phyloP scores from a whole-genome alignment of 2,888 invertebrate genomes.

The Alentia gelatinosa region DNA sequence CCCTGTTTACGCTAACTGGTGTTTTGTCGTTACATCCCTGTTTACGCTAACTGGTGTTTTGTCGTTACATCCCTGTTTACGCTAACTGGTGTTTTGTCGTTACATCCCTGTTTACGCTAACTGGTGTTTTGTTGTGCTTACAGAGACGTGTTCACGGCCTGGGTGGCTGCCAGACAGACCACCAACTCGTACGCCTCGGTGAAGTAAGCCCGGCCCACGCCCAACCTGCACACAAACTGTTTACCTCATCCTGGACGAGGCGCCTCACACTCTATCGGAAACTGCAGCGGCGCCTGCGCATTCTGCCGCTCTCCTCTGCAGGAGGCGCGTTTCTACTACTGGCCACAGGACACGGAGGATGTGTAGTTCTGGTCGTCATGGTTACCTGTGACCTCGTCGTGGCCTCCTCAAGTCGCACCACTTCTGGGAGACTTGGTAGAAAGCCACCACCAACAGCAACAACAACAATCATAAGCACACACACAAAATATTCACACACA shows the following conservation, averaged over 20 bases:
- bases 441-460: background rate
- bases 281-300: background rate
- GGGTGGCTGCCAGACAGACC: conserved; percentile 91
- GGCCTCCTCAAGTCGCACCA: background rate
- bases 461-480: background rate
- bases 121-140: background rate
- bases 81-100: too few relatives aligned
- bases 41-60: too few relatives aligned
- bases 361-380: background rate
- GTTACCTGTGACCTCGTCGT: background rate
- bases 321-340: background rate
- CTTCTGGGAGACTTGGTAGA: background rate
- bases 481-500: background rate
- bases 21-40: too few relatives aligned
- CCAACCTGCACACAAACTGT: background rate
- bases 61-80: too few relatives aligned
- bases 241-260: conserved; percentile 20
- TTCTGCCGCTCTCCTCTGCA: background rate
- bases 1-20: too few relatives aligned
- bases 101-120: too few relatives aligned
- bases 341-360: background rate
- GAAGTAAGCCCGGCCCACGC: background rate
- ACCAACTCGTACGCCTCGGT: conserved; percentile 55
- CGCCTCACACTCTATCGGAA: background rate
- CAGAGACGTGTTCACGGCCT: conserved; percentile 94